Evolutionary conservation across 2,797 vertebrate genomes (phyloP), one percentile per base, ranked within the genome.

Genomic region (Pseudochirops corinnae): DNA sequence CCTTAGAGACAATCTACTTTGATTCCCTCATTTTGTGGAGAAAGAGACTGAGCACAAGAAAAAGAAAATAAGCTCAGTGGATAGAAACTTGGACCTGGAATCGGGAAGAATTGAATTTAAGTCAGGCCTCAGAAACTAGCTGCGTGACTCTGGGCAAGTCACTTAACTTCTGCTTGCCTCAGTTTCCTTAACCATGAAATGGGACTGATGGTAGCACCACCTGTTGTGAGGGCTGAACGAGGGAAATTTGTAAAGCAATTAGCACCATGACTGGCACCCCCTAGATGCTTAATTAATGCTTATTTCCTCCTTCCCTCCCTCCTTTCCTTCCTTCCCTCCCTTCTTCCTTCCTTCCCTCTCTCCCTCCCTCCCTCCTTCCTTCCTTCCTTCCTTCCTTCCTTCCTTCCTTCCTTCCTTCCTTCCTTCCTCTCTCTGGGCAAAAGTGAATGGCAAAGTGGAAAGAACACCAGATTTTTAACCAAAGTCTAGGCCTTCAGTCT

Each of bases 71-170:
- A 62, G 12, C 31, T 62, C 60, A 62, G 31, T 62, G 31, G 60
- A 13, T 62, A 33, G 60, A 62, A 31, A 12, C 31, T 31, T 62
- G 28, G 58, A 2, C 29, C 4, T 31, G 31, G 11, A 62, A 62
- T 58, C 28, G 29, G 28, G 57, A 58, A 58, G 28, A 58, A 58
- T 28, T 58, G 28, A 58, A 9, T 62, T 33, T 62, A 33, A 62
- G 33, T 33, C 29, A 33, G 4, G 60, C 13, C 60, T 62, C 60
- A 62, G 60, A 62, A 29, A 62, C 60, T 62, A 94, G 62, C 50
- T 95, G 57, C 90, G 31, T 91, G 91, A 91, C 52, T 67, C 24
- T 74, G 50, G 50, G 82, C 82, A 33, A 91, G 50, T 94, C 87
- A 82, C 14, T 90, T 31, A 60, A 56, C 12, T n/a, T 93, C 90